Evolutionary conservation across 2,797 vertebrate species (phyloP).

Genomic region (Coluber constrictor): DNA sequence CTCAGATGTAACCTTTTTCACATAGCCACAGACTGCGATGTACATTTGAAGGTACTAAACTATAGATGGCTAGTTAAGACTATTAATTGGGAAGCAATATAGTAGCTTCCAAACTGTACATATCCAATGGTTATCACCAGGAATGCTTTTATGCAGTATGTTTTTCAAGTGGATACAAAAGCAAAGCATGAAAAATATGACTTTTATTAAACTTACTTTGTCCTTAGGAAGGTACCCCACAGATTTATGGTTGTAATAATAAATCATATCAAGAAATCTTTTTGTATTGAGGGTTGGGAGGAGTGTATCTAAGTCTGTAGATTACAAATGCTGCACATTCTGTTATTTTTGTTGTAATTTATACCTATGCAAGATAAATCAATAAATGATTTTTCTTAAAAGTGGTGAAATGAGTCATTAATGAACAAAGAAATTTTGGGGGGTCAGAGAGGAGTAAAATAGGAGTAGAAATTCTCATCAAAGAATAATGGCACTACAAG

Average conservation of each 20-base stretch:
- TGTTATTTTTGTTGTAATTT: slow-evolving; percentile 70
- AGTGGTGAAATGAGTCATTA: not conserved
- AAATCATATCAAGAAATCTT: slow-evolving; percentile 29
- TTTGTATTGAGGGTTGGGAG: slow-evolving; percentile 33
- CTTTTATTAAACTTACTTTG: slow-evolving; percentile 1
- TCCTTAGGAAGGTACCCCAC: not conserved
- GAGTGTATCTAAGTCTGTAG: slow-evolving; percentile 48
- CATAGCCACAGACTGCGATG: not conserved
- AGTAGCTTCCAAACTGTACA: not conserved
- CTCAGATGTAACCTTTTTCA: not conserved
- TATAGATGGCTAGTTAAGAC: not conserved
- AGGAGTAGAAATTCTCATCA: not conserved
- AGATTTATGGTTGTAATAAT: not conserved
- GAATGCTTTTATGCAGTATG: not conserved
- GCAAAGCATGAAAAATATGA: not conserved
- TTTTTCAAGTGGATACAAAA: slow-evolving; percentile 12
- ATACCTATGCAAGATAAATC: slow-evolving; percentile 74
- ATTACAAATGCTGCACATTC: slow-evolving; percentile 74
- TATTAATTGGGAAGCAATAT: not conserved
- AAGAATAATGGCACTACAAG: not conserved
- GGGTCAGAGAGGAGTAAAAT: not conserved
- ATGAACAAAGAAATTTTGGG: not conserved
- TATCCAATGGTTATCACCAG: too few species aligned
- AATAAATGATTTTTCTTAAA: slow-evolving; percentile 55
- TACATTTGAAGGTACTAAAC: not conserved